These are phyloP conservation scores for Carollia perspicillata DNA, from an alignment of 2,113 vertebrate species.

Conservation along the genomic window DNA sequence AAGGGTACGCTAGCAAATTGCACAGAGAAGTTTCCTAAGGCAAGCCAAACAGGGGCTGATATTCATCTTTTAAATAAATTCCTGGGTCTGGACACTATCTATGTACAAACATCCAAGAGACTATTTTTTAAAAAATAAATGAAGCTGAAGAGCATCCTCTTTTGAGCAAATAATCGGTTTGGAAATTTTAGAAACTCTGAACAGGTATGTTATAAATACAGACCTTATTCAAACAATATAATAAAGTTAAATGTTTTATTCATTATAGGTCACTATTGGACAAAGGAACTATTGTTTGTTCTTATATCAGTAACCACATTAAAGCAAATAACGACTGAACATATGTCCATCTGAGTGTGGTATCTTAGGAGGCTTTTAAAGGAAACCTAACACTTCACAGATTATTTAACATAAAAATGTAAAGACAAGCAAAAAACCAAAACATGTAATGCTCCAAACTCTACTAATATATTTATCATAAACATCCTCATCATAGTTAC, in stretches of 20 bases:
- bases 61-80: neutral
- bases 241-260: constrained; percentile 56
- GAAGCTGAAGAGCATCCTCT: neutral
- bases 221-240: neutral
- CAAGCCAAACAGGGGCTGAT: neutral
- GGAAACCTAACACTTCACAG: neutral
- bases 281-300: constrained; percentile 32
- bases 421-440: neutral
- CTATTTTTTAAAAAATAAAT: constrained; percentile 42
- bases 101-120: neutral
- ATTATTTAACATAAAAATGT: constrained; percentile 27
- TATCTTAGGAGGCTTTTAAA: constrained; percentile 27
- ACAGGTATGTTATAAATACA: neutral
- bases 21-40: neutral
- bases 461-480: neutral
- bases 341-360: neutral
- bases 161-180: constrained; percentile 21
- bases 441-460: constrained; percentile 7
- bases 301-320: neutral
- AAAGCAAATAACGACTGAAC: constrained; percentile 8
- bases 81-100: neutral
- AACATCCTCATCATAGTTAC: neutral
- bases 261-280: neutral
- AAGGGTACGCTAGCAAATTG: neutral
- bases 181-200: constrained; percentile 32